Evolutionary conservation across 2,113 vertebrate genomes (phyloP).

Genomic region (Chionodraco myersi): DNA sequence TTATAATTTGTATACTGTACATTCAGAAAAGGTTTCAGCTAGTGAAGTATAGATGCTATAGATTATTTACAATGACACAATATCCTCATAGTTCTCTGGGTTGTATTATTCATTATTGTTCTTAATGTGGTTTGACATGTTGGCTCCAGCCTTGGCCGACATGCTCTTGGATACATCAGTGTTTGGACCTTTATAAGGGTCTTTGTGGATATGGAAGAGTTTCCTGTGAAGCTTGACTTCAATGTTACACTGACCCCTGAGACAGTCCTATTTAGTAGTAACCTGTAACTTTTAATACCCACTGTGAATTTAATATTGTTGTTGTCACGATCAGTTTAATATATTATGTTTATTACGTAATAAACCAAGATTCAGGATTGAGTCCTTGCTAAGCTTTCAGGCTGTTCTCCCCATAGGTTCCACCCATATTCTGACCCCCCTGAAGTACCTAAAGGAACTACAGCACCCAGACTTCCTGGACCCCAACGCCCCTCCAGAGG

Average conservation of each 20-base stretch:
- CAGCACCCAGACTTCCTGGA: constrained; percentile 99
- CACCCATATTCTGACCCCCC: constrained; percentile 95
- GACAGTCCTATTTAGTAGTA: not conserved
- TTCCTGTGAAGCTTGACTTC: too few species aligned
- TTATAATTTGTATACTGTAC: not conserved
- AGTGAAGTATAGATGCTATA: not conserved
- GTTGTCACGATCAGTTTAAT: not conserved
- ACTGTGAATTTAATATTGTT: not conserved
- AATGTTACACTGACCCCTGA: not conserved
- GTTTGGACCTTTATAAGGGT: constrained; percentile 1
- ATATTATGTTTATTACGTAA: not conserved
- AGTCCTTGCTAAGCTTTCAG: constrained; percentile 66
- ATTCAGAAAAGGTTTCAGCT: not conserved
- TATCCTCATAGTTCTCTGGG: not conserved
- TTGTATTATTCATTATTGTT: not conserved
- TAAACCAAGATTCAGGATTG: not conserved
- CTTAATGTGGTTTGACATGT: not conserved
- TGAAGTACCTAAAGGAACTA: constrained; percentile 96
- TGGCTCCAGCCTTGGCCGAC: not conserved
- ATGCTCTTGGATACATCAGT: not conserved
- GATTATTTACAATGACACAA: not conserved
- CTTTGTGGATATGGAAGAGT: too few species aligned
- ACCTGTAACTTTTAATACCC: not conserved
- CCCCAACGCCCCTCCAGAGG: constrained; percentile 89
- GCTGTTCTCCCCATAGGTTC: constrained; percentile 90